Conservation (phyloP, 2,888 invertebrate species). For the Strigamia crassipes region DNA sequence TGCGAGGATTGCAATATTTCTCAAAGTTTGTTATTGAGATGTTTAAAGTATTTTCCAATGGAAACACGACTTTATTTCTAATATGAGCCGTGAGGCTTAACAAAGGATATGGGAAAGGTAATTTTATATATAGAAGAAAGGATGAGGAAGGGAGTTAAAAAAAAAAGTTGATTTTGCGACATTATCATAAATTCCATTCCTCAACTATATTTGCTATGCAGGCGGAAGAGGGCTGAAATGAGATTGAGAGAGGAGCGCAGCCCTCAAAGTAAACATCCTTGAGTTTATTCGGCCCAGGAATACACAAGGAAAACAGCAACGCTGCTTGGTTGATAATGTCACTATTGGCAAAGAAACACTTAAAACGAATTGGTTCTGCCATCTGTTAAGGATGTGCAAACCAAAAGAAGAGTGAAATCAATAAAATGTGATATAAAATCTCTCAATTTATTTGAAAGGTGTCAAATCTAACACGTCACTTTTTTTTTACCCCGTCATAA, state of each 20-base stretch:
- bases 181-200: slow-evolving; percentile 21
- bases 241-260: slow-evolving; percentile 5
- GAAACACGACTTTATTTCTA: slow-evolving; percentile 21
- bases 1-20: slow-evolving; percentile 21
- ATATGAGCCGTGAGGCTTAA: slow-evolving; percentile 16
- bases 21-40: slow-evolving; percentile 21
- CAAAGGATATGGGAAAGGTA: slow-evolving; percentile 21
- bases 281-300: slow-evolving; percentile 15
- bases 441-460: slow-evolving; percentile 7
- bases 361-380: slow-evolving; percentile 21
- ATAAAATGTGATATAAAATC: background rate
- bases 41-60: slow-evolving; percentile 21
- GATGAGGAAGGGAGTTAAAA: background rate
- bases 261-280: slow-evolving; percentile 21
- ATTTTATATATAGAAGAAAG: slow-evolving; percentile 2
- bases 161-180: slow-evolving; percentile 21
- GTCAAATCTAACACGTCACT: background rate
- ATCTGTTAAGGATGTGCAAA: background rate
- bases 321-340: slow-evolving; percentile 11
- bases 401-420: background rate
- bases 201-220: slow-evolving; percentile 16
- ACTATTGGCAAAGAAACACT: slow-evolving; percentile 12
- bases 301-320: slow-evolving; percentile 6
- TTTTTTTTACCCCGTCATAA: background rate
- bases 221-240: slow-evolving; percentile 21